phyloP scores from a whole-genome alignment of 2,888 invertebrate species.

The Spodoptera picta region DNA sequence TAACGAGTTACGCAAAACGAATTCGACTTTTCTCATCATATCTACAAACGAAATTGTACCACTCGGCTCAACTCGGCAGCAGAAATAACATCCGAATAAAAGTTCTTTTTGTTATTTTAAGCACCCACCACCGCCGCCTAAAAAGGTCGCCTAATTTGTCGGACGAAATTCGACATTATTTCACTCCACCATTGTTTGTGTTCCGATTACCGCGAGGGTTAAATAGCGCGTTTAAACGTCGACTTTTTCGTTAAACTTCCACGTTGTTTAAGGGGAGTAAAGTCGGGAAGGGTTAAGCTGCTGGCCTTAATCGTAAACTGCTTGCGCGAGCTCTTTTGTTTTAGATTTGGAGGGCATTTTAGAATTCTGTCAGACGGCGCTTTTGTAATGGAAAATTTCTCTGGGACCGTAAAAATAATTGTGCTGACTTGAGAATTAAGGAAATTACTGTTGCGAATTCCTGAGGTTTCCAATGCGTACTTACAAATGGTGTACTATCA shows the following conservation, averaged over 20 bases:
- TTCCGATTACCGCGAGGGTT: conserved; percentile 85
- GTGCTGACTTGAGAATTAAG: conserved; percentile 41
- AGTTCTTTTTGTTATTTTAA: conserved; percentile 80
- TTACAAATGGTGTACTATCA: not conserved
- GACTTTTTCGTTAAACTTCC: conserved; percentile 84
- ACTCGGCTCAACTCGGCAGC: conserved; percentile 51
- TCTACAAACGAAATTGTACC: conserved; percentile 51
- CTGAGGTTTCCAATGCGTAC: conserved; percentile 1
- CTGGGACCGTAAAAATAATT: conserved; percentile 48
- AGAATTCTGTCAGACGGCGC: conserved; percentile 54
- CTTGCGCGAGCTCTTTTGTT: conserved; percentile 76
- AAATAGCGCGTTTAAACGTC: conserved; percentile 83
- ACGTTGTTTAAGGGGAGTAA: conserved; percentile 76
- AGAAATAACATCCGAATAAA: conserved; percentile 65
- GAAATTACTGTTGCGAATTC: conserved; percentile 10
- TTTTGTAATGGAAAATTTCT: conserved; percentile 56
- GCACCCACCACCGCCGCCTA: conserved; percentile 67
- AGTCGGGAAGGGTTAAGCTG: conserved; percentile 82
- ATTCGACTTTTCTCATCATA: conserved; percentile 56
- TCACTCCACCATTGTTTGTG: conserved; percentile 84
- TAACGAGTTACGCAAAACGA: conserved; percentile 50
- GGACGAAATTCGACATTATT: conserved; percentile 85
- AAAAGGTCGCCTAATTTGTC: conserved; percentile 87
- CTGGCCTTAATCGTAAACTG: conserved; percentile 79
- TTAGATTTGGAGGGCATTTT: conserved; percentile 62